Evolutionary conservation across 2,113 vertebrate species (phyloP), one percentile per base, ranked within the genome.

Genomic region (Crotalus tigris): DNA sequence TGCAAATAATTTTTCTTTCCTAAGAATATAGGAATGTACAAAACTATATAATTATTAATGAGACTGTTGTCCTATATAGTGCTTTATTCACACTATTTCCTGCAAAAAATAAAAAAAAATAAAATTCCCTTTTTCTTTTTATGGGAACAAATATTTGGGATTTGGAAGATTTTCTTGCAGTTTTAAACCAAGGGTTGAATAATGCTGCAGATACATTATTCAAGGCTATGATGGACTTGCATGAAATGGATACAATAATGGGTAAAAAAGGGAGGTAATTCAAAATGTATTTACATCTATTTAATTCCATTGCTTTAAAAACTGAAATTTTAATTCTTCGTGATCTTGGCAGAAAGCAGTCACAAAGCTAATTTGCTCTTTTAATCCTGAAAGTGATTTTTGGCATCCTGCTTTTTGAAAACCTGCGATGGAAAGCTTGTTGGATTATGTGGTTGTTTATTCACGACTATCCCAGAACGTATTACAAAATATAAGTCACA

Each of bases 361-460:
- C 90, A 85, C 93, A 93, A 92, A 94, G 88, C 9, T 13, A 86
- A 51, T 26, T 95, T 3, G 58, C 75, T 61, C 86, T 13, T 91
- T 54, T 0, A 87, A 53, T 39, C 10, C 90, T 89, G 88, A 59
- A 92, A 91, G 49, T 87, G 61, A 29, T 53, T 92, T 81, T 12
- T 85, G 9, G 53, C 33, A 44, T 33, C 88, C 91, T 90, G 54
- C 51, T 88, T 1, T 1, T 93, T 93, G 93, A 46, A 94, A 19
- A 95, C 61, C 4, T 44, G 87, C 19, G 19, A 86, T 86, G 88
- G 29, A 90, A 57, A 49, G 21, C 39, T 23, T 90, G 88, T 53
- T 90, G 64, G 54, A 85, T 90, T 90, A 85, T 61, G 12, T 53
- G 55, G 88, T 13, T 23, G 39, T 53, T 90, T 90, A 90, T 93